Conservation (phyloP, 2,797 vertebrate genomes). For the Champsocephalus gunnari region DNA sequence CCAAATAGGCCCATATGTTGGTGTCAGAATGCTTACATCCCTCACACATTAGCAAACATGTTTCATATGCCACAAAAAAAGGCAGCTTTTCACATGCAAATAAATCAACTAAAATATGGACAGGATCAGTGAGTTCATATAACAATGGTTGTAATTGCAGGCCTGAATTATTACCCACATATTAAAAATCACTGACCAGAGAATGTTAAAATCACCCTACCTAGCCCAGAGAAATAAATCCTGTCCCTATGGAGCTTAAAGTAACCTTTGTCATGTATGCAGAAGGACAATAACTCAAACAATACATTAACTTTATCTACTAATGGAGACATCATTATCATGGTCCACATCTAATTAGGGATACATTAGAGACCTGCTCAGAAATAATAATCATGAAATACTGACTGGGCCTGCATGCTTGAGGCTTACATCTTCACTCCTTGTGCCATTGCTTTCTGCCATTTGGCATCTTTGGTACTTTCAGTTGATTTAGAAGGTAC, state of each 20-base stretch:
- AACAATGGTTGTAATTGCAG: background rate
- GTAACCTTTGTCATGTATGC: background rate
- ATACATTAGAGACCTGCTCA: constrained; percentile 24
- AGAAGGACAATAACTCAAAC: constrained; percentile 2
- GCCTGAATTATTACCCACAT: background rate
- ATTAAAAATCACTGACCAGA: background rate
- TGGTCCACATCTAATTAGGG: constrained; percentile 22
- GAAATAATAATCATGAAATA: constrained; percentile 51
- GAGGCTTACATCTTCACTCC: constrained; percentile 14
- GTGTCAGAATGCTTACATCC: background rate
- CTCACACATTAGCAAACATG: background rate
- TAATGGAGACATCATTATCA: constrained; percentile 23
- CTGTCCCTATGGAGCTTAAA: background rate
- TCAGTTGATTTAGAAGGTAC: constrained; percentile 43
- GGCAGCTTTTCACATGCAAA: background rate
- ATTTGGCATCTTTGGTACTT: constrained; percentile 50
- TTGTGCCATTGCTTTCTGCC: constrained; percentile 27
- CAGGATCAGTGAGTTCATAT: background rate
- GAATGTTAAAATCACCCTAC: background rate
- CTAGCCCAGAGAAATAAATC: background rate
- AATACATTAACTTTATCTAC: constrained; percentile 3
- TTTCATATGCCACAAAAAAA: background rate
- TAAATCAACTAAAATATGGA: background rate
- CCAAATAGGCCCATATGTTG: background rate
- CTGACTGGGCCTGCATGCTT: constrained; percentile 20